These are phyloP conservation scores for Podiceps cristatus DNA, from an alignment of 2,113 vertebrate species.

Conservation along the genomic window DNA sequence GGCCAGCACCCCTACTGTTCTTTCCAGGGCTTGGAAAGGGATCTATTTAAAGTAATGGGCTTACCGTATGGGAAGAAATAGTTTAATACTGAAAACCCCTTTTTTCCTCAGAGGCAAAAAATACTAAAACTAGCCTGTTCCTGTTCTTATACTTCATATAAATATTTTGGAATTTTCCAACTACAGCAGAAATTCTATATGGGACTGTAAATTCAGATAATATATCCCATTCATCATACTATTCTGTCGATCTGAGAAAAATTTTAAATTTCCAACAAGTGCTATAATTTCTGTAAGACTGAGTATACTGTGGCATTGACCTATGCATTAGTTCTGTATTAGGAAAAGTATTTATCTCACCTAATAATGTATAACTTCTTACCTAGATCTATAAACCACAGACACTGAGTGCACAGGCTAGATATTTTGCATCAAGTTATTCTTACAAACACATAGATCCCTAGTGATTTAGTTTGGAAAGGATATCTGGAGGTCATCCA, in stretches of 20 bases:
- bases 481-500: not conserved
- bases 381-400: not conserved
- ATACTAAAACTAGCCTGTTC: not conserved
- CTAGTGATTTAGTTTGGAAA: not conserved
- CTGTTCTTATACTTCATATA: not conserved
- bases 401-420: not conserved
- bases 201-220: not conserved
- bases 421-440: not conserved
- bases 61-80: not conserved
- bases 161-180: constrained; percentile 16
- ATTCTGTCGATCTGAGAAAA: not conserved
- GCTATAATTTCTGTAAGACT: not conserved
- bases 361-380: not conserved
- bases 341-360: not conserved
- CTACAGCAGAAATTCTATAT: constrained; percentile 1
- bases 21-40: not conserved
- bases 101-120: not conserved
- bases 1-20: not conserved
- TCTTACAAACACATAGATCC: not conserved
- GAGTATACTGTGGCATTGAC: not conserved
- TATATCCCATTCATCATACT: constrained; percentile 1
- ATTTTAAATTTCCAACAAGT: not conserved
- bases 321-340: not conserved
- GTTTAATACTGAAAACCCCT: not conserved
- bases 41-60: not conserved